Evolutionary conservation across 2,888 invertebrate genomes (phyloP).

Genomic region (Pterostichus niger): DNA sequence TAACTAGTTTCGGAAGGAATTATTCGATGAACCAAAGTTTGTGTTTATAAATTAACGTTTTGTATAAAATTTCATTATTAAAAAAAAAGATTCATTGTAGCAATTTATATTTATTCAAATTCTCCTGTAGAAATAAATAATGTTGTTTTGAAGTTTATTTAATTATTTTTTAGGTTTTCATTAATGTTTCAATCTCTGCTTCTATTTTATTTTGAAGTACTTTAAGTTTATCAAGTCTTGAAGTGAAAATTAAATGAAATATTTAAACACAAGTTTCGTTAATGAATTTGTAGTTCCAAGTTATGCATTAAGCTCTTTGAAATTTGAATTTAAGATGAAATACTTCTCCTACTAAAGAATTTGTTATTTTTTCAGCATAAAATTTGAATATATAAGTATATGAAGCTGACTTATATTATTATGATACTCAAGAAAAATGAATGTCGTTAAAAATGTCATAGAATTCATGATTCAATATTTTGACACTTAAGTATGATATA

Average conservation of each 20-base stretch:
- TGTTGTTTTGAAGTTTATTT: no score
- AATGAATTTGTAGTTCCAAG: slow-evolving; percentile 15
- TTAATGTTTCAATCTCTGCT: background rate
- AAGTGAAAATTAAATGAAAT: slow-evolving; percentile 4
- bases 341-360: no score
- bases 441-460: background rate
- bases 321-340: background rate
- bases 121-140: no score
- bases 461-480: background rate
- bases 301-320: background rate
- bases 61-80: no score
- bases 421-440: background rate
- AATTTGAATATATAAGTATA: background rate
- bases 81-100: no score
- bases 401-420: background rate
- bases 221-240: background rate
- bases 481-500: background rate
- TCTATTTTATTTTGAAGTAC: background rate
- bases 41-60: no score
- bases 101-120: no score
- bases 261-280: background rate
- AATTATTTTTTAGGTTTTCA: background rate
- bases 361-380: background rate
- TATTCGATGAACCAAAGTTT: no score
- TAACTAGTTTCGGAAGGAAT: no score